Percentiles rank a stretch among this genome's conserved stretches.
phyloP scores from a whole-genome alignment of 2,888 invertebrate genomes.

The Noctua janthina region DNA sequence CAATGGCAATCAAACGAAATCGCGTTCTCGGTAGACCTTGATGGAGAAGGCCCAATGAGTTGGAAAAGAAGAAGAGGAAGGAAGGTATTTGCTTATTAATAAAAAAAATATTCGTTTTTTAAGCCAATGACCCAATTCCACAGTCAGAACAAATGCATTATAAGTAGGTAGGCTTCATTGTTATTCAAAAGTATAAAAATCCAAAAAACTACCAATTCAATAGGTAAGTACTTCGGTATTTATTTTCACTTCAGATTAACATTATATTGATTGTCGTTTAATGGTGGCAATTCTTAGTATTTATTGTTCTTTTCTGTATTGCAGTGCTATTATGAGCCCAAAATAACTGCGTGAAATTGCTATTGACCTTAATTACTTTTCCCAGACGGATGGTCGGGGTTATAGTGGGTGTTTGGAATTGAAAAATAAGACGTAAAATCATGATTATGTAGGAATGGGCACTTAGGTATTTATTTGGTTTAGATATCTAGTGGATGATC shows the following conservation, averaged over 20 bases:
- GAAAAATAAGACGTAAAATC: constrained; percentile 10
- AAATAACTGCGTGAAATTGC: constrained; percentile 56
- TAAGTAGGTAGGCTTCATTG: not conserved
- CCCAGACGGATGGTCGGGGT: constrained; percentile 37
- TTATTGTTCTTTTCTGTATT: constrained; percentile 64
- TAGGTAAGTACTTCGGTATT: constrained; percentile 14
- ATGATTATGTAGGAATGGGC: not conserved
- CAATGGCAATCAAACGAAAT: not conserved
- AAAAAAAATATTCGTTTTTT: not conserved
- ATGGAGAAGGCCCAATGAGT: not conserved
- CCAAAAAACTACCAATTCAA: constrained; percentile 16
- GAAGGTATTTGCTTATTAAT: too few species aligned
- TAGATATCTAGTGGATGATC: too few species aligned
- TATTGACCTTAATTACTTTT: constrained; percentile 60
- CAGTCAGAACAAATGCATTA: not conserved
- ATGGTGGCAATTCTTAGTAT: constrained; percentile 65
- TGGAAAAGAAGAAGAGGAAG: not conserved
- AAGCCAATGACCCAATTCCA: not conserved
- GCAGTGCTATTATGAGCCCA: constrained; percentile 56
- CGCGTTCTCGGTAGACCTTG: not conserved
- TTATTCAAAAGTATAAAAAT: constrained; percentile 43
- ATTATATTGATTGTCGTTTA: constrained; percentile 62
- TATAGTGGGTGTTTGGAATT: constrained; percentile 12
- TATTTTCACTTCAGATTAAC: constrained; percentile 51
- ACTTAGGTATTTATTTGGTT: not conserved